Percentiles rank a stretch among this genome's conserved stretches.
Evolutionary conservation across 2,888 invertebrate genomes (phyloP).

Genomic region (Drosophila tanythrix): DNA sequence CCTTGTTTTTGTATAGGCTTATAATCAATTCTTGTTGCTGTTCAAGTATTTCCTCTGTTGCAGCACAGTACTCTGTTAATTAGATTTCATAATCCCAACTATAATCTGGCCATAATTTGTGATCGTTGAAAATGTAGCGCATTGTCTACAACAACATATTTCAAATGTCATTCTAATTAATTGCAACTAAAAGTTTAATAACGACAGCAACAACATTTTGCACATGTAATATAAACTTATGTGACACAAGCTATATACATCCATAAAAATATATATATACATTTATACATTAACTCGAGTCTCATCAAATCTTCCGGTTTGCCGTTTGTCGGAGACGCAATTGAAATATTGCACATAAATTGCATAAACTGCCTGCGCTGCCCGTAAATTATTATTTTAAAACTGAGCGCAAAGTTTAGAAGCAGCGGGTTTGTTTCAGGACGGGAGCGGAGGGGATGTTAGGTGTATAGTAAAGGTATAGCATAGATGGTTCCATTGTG

Average conservation of each 20-base stretch:
- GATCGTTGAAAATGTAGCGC: constrained; percentile 14
- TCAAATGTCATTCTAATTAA: constrained; percentile 68
- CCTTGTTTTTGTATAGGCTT: not conserved
- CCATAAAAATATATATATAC: not conserved
- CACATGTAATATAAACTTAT: constrained; percentile 38
- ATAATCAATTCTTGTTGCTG: not conserved
- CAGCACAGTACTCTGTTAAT: constrained; percentile 10
- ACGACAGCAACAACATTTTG: constrained; percentile 3
- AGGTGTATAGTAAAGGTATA: not conserved
- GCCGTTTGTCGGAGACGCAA: constrained; percentile 47
- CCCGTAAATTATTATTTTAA: constrained; percentile 56
- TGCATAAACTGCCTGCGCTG: constrained; percentile 62
- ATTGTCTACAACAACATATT: constrained; percentile 31
- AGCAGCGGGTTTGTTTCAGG: not conserved
- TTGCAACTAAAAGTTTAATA: constrained; percentile 58
- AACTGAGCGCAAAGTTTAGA: not conserved
- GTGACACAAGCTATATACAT: constrained; percentile 22
- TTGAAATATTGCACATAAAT: constrained; percentile 79
- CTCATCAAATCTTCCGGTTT: constrained; percentile 67
- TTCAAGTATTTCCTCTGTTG: not conserved
- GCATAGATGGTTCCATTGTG: constrained; percentile 59
- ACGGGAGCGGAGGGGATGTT: not conserved
- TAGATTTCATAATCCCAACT: constrained; percentile 12
- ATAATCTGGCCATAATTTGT: constrained; percentile 19
- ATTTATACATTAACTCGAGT: constrained; percentile 6